Evolutionary conservation across 2,797 vertebrate species (phyloP), one percentile per base, ranked within the genome.

Genomic region (Clarias platycephalus): DNA sequence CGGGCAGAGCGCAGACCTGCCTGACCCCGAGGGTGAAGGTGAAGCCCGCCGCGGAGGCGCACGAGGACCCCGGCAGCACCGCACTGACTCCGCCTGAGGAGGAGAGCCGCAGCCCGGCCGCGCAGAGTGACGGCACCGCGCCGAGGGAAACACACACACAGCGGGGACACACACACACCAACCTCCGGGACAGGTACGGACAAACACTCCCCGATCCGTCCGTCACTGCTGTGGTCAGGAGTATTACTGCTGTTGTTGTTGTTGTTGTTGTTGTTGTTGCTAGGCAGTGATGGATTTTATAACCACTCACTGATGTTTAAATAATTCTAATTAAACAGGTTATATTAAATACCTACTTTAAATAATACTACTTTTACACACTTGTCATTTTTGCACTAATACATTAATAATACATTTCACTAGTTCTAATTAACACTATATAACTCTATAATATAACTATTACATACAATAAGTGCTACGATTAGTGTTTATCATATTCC

Each of bases 1-100:
- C 93, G 91, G 91, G 91, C 89, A 92, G 92, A 90, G 92, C 94
- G 89, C 95, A 95, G 90, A 90, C 94, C 91, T 95, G 95, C 91
- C 94, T 95, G 94, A 95, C 97, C 93, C 92, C 97, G 93, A 92
- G 92, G 90, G 2, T 44, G 44, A 94, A 93, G 94, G 97, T 96
- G 94, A 98, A 97, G 96, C 98, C 98, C 97, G 97, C 97, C 92
- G 97, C 97, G 93, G 97, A 98, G 88, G 88, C 89, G 68, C 93
- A 93, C 92, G 94, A 92, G 86, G 94, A 93, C 88, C 92, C 96
- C 80, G 93, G 94, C 84, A 94, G 94, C 66, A 91, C 94, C 90
- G 78, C 85, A 49, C 84, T 60, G 31, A 85, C 60, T 22, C 60
- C 82, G 49, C 15, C 74, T 7, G 84, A 80, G 79, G 53, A 86